Conservation (phyloP, 2,113 vertebrate species). For the Craseonycteris thonglongyai region DNA sequence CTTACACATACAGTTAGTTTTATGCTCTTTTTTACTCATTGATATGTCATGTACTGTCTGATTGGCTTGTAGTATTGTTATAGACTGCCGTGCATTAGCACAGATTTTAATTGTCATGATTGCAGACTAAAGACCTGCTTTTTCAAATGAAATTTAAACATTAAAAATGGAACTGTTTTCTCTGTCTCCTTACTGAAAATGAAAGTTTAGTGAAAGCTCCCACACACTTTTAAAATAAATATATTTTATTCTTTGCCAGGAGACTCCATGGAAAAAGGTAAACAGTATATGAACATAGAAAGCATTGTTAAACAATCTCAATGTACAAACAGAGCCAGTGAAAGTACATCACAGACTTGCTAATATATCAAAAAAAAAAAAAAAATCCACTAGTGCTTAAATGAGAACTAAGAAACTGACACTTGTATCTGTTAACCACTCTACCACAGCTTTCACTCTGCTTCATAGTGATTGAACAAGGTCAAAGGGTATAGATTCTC, state of each 20-base stretch:
- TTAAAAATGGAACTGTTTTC: slow-evolving; percentile 84
- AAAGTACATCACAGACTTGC: slow-evolving; percentile 89
- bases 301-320: slow-evolving; percentile 95
- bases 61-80: slow-evolving; percentile 96
- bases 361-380: slow-evolving; percentile 83
- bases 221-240: slow-evolving; percentile 95
- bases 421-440: slow-evolving; percentile 79
- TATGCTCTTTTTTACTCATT: slow-evolving; percentile 96
- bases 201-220: slow-evolving; percentile 47
- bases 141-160: slow-evolving; percentile 98
- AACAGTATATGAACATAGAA: slow-evolving; percentile 98
- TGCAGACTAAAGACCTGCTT: slow-evolving; percentile 92
- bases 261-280: slow-evolving; percentile 97
- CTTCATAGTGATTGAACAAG: slow-evolving; percentile 81
- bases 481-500: slow-evolving; percentile 74
- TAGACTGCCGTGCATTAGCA: slow-evolving; percentile 93
- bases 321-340: slow-evolving; percentile 95
- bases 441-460: slow-evolving; percentile 83
- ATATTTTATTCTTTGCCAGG: slow-evolving; percentile 99
- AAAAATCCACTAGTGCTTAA: slow-evolving; percentile 83
- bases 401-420: slow-evolving; percentile 86
- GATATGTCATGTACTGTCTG: slow-evolving; percentile 94
- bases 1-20: slow-evolving; percentile 94
- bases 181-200: slow-evolving; percentile 57
- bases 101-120: slow-evolving; percentile 95